Evolutionary conservation across 1,140 invertebrate species (phyloP), one percentile per base, ranked within the genome.

Genomic region (Glomeris maerens): DNA sequence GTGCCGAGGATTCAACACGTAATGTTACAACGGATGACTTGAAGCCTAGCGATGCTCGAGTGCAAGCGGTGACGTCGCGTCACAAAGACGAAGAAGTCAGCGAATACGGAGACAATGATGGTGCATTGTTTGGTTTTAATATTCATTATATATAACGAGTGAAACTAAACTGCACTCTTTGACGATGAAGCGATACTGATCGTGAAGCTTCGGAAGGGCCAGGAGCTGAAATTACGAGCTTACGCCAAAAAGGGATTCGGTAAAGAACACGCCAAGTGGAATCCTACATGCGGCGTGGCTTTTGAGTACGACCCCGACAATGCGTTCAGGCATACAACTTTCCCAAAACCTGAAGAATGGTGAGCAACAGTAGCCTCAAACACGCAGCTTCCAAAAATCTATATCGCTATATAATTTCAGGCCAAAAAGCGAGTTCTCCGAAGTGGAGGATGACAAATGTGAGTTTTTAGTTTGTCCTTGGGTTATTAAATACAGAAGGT

Each of bases 261-360:
- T 1, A 99, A 99, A 66, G 96, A 99, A 66, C 96, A 99, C 73
- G 95, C 96, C 1, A 99, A 99, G 69, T 99, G 95, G 95, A 98
- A 98, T 72, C 95, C 95, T 13, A 98, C 95, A 1, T 86, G 86
- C 55, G 92, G 92, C 50, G 94, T 99, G 13, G 83, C 83, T 31
- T 99, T 99, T 71, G 95, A 99, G 70, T 99, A 99, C 75, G 96
- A 99, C 72, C 96, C 96, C 2, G 96, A 99, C 64, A 99, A 99
- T 75, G 73, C 81, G 1, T 84, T 99, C 75, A 75, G 92, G 46
- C 96, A 99, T 62, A 98, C 95, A 1, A 73, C 94, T 1, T 96
- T 80, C 59, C 92, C 93, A 0, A 98, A 95, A 71, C 92, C 96
- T 38, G 93, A 98, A 65, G 95, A 98, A 71, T 99, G 95, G 95